Base-by-base conservation (phyloP, 2,797 vertebrate species). In the Argyrosomus regius region DNA sequence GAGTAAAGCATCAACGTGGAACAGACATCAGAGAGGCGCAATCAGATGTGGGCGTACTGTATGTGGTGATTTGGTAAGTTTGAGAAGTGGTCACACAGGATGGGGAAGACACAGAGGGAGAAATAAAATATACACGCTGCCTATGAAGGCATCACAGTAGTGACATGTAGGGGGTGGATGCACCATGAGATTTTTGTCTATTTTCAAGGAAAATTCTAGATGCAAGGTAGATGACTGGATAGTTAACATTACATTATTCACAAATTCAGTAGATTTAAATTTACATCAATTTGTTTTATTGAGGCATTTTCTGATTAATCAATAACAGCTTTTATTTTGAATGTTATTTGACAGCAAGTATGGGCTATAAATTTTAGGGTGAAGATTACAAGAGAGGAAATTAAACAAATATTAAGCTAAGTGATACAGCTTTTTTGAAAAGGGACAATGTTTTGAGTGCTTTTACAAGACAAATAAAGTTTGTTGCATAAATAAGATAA, bases 31-130 rank as follows among this genome's bases (percentile, higher is more conserved):
- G 10, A 72, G 50, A 26, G 12, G 17, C 50, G 24, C 18, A 58
- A n/a, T 8, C 6, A 39, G 8, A 45, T 43, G 45, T 48, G 18
- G 6, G 18, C n/a, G 4, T 9, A 24, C 59, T 35, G 35, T 35
- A 35, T 35, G 54, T 46, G 20, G 39, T 56, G 14, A 59, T 69
- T 69, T 59, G 9, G 31, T 62, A 45, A 69, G 45, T 31, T 4
- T 18, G 8, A 49, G 13, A 43, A 2, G 60, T 35, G 41, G 54
- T 73, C 14, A 20, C 10, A 45, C 1, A 65, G 10, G 24, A 24
- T 2, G 2, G 3, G 10, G 48, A 31, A 18, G 35, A 43, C 2
- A 67, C 50, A 63, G 6, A 6, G 22, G 6, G 35, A 39, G 35
- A 39, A 39, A 39, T 39, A 16, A 58, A 31, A 18, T 0, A 49